Base-by-base conservation (phyloP, 23 tunicate species). In the Styela clava region DNA sequence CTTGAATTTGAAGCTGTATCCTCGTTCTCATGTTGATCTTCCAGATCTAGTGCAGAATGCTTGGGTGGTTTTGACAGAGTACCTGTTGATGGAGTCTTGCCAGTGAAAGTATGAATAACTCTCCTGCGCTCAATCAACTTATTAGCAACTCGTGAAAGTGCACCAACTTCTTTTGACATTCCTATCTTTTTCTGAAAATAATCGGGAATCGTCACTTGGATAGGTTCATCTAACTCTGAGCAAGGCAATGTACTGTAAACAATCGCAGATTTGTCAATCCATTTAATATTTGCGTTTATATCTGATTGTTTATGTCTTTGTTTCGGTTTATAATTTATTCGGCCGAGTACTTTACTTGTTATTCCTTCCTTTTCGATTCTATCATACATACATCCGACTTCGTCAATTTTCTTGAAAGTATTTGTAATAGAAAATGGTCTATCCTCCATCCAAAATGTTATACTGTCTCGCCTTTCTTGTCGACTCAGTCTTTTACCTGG, bases 371-470 rank as follows among this genome's bases (percentile, higher is more conserved):
- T 33, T 63, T 89, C 82, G 2, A 89, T 64, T 32, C 76, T 62
- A 36, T 71, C 33, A 36, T 73, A 89, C 33, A 83, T 89, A 70
- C 31, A 22, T 82, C 84, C 85, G 2, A 83, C 80, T 78, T 78
- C 34, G 7, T 71, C 77, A 30, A 32, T 36, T 69, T 31, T 3
- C 1, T 27, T 27, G 1, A 62, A 31, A 21, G 78, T 33, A 24
- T 34, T 69, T 1, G 34, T n/a, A 36, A 83, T 83, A 1, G 86
- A 83, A 73, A 72, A 79, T 12, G 86, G 86, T 7, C 67, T 31
- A 28, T 83, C 86, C 3, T 74, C 86, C 71, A 83, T 74, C 86
- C 86, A 83, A 2, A 83, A 79, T 2, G 86, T 83, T n/a, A 83
- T 52, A 25, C 86, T 83, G 12, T 31, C 72, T 28, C 33, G 56